phyloP scores from a whole-genome alignment of 2,797 vertebrate genomes.

The Melanotaenia trifasciata region DNA sequence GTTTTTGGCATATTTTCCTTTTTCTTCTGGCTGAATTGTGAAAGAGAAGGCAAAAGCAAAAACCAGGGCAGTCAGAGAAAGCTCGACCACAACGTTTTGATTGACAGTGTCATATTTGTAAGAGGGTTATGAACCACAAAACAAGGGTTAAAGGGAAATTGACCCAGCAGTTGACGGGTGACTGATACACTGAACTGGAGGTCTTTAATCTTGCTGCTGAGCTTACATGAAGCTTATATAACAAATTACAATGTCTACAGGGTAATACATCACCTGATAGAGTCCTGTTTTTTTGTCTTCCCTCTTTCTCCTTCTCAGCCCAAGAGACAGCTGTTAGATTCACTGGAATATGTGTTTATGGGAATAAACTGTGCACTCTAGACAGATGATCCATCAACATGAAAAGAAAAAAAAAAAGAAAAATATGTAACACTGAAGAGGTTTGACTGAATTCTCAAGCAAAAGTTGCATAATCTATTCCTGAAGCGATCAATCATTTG shows the following conservation, averaged over 20 bases:
- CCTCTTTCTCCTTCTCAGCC: conserved; percentile 63
- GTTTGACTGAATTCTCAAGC: background rate
- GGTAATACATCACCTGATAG: conserved; percentile 85
- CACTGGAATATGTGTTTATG: conserved; percentile 58
- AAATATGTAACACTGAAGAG: background rate
- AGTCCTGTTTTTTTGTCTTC: conserved; percentile 69
- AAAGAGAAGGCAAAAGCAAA: conserved; percentile 34
- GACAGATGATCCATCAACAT: conserved; percentile 61
- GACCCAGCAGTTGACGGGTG: conserved; percentile 86
- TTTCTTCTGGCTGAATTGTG: conserved; percentile 22
- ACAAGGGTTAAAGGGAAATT: conserved; percentile 89
- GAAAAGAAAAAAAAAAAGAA: conserved; percentile 1
- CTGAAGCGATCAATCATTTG: background rate
- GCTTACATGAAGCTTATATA: conserved; percentile 88
- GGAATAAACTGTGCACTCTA: conserved; percentile 55
- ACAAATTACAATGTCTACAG: conserved; percentile 85
- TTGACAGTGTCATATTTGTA: conserved; percentile 85
- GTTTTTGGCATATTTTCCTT: conserved; percentile 1
- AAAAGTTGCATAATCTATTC: background rate
- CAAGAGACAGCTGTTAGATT: conserved; percentile 58
- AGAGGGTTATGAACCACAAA: conserved; percentile 88
- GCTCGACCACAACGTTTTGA: conserved; percentile 74
- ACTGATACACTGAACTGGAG: conserved; percentile 87
- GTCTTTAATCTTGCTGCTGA: conserved; percentile 87
- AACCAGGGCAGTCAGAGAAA: conserved; percentile 15